phyloP scores from a whole-genome alignment of 2,113 vertebrate species.

The Progne subis region DNA sequence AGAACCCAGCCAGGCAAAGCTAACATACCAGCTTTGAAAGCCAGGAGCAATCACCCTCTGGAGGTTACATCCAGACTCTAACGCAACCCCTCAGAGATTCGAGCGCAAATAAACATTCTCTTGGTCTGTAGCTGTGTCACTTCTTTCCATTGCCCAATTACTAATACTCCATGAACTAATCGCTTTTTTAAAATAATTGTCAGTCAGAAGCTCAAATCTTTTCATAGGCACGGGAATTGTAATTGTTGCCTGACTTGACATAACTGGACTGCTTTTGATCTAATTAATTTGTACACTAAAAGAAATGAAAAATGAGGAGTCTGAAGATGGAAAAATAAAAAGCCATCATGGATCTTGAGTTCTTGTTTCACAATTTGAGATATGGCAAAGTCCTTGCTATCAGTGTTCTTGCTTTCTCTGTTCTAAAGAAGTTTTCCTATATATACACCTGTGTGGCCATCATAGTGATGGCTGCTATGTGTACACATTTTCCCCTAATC shows the following conservation, averaged over 20 bases:
- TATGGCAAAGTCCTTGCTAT: background rate
- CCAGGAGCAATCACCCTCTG: background rate
- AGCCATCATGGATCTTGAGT: accelerated
- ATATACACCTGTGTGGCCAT: background rate
- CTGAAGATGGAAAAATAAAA: background rate
- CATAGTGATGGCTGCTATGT: background rate
- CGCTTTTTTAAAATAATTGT: background rate
- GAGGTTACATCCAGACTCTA: background rate
- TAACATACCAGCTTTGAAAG: constrained; percentile 32
- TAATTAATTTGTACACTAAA: background rate
- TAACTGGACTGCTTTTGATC: background rate
- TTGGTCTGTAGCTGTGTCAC: background rate
- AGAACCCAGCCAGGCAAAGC: background rate
- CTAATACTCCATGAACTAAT: background rate
- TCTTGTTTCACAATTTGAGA: background rate
- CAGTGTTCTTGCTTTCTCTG: background rate
- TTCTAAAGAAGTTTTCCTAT: background rate
- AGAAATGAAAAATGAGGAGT: background rate
- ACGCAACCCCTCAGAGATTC: background rate
- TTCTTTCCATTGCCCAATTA: background rate
- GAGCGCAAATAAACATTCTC: background rate
- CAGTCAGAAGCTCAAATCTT: background rate
- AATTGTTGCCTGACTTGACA: background rate
- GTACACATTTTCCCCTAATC: background rate
- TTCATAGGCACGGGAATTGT: background rate